A percentile compares a stretch with the other conserved stretches of the same genome.
Evolutionary conservation across 2,113 vertebrate species (phyloP).

Genomic region (Xiphophorus maculatus): DNA sequence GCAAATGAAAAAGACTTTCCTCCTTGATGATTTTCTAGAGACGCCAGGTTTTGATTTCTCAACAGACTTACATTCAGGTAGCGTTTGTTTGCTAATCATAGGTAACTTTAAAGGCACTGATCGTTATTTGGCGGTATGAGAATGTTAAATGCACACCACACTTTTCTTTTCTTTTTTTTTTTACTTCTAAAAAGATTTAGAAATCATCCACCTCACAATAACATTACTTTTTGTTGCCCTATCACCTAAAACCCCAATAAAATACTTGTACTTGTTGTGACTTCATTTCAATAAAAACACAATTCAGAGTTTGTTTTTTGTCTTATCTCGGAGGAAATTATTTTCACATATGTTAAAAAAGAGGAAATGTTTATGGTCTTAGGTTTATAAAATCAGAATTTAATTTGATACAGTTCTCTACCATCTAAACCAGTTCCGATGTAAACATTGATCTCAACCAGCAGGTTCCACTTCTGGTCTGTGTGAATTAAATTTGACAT

Average conservation of each 20-base stretch:
- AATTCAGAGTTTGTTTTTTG: slow-evolving; percentile 5
- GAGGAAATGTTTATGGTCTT: not conserved
- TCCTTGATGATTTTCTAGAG: no score
- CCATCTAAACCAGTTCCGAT: no score
- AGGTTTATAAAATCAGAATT: no score
- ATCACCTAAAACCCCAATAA: not conserved
- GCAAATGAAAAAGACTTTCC: no score
- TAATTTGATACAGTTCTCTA: no score
- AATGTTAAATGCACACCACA: not conserved
- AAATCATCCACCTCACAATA: not conserved
- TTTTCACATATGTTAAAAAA: not conserved
- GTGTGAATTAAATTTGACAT: no score
- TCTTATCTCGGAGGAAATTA: not conserved
- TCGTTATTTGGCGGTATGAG: not conserved
- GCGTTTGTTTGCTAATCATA: not conserved
- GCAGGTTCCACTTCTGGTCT: no score
- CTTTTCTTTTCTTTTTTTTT: not conserved
- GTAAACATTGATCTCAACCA: no score
- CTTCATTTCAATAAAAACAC: slow-evolving; percentile 22
- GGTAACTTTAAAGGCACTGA: not conserved
- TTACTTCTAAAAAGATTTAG: not conserved
- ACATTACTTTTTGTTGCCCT: not conserved
- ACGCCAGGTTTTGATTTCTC: no score
- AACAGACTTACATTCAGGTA: no score
- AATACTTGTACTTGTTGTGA: not conserved